Evolutionary conservation across 2,113 vertebrate species (phyloP).

Genomic region (Etia nguti): DNA sequence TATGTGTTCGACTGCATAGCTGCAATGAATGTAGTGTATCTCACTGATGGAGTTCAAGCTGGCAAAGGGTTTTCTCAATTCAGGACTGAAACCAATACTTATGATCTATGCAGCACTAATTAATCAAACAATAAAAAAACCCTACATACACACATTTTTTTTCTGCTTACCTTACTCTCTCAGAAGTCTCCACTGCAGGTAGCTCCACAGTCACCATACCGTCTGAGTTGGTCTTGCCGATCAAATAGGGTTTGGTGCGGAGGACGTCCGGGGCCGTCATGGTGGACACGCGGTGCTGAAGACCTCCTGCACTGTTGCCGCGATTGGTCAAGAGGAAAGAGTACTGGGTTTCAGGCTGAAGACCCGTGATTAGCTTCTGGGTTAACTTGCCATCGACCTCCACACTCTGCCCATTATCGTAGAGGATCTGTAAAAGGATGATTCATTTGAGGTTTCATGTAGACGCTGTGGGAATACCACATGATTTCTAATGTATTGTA

Average conservation of each 20-base stretch:
- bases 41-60: not conserved
- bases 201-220: conserved; percentile 95
- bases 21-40: not conserved
- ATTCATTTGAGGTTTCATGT: not conserved
- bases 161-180: conserved; percentile 85
- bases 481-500: not conserved
- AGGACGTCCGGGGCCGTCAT: conserved; percentile 93
- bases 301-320: conserved; percentile 93
- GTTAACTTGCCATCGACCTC: conserved; percentile 95
- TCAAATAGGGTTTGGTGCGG: conserved; percentile 88
- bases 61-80: not conserved
- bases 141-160: not conserved
- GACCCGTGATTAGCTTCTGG: conserved; percentile 93
- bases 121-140: not conserved
- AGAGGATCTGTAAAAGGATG: conserved; percentile 81
- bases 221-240: conserved; percentile 90
- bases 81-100: not conserved
- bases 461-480: not conserved
- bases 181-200: conserved; percentile 85
- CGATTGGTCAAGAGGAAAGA: conserved; percentile 96
- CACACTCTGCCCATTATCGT: conserved; percentile 96
- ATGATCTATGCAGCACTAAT: not conserved
- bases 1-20: not conserved
- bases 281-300: conserved; percentile 93
- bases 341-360: conserved; percentile 95